phyloP scores from a whole-genome alignment of 2,797 vertebrate genomes.

The Thunnus albacares region DNA sequence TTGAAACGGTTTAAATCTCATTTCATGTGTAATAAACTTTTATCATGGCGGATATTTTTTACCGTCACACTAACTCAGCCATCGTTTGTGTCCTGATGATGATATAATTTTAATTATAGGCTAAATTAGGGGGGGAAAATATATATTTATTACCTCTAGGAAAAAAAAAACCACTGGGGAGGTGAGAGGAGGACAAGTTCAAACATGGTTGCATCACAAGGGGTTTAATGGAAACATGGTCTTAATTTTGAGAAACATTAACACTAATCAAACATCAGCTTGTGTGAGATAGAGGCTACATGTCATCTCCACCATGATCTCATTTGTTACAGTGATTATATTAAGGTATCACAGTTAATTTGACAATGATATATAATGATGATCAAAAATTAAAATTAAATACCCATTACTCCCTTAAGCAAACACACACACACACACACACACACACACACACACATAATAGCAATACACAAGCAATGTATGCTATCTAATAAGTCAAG shows the following conservation, averaged over 20 bases:
- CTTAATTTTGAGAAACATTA: constrained; percentile 57
- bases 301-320: constrained; percentile 46
- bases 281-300: constrained; percentile 40
- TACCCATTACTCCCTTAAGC: constrained; percentile 41
- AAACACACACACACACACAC: constrained; percentile 24
- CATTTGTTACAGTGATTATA: constrained; percentile 70
- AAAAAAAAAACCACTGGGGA: not conserved
- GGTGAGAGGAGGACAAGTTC: not conserved
- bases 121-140: too few relatives aligned
- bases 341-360: constrained; percentile 65
- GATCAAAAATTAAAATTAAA: constrained; percentile 55
- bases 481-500: constrained; percentile 5
- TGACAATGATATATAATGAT: constrained; percentile 64
- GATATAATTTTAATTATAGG: too few relatives aligned
- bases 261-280: constrained; percentile 55
- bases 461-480: not conserved
- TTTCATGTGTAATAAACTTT: too few relatives aligned
- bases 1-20: too few relatives aligned
- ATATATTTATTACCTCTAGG: constrained; percentile 1
- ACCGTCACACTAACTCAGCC: too few relatives aligned
- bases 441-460: not conserved
- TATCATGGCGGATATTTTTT: too few relatives aligned
- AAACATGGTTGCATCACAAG: not conserved
- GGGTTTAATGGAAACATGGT: constrained; percentile 47
- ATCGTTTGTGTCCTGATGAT: too few relatives aligned